Evolutionary conservation across 2,797 vertebrate species (phyloP).

Genomic region (Enteromius argenteus): DNA sequence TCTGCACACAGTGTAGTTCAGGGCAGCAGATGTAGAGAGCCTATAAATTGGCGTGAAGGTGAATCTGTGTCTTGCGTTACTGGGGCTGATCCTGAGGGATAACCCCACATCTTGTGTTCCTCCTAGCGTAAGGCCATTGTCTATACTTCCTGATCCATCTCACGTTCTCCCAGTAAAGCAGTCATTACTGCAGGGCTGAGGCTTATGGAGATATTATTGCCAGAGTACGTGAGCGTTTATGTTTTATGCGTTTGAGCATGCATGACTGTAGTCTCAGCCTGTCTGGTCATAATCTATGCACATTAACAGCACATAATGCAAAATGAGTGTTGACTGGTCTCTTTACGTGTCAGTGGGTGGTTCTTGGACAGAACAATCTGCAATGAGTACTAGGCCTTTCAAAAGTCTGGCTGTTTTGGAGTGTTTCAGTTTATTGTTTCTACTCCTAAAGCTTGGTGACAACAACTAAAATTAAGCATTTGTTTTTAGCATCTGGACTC

Average conservation of each 20-base stretch:
- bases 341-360: neutral
- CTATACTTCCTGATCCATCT: constrained; percentile 20
- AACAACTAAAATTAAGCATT: neutral
- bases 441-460: neutral
- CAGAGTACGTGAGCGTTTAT: neutral
- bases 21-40: constrained; percentile 18
- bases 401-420: neutral
- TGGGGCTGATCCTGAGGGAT: constrained; percentile 44
- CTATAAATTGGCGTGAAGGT: constrained; percentile 51
- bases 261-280: neutral
- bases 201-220: neutral
- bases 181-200: neutral
- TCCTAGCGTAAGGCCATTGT: constrained; percentile 29
- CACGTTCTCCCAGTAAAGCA: neutral
- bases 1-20: neutral
- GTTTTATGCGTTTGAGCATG: neutral
- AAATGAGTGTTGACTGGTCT: neutral
- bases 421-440: constrained; percentile 1
- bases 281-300: neutral
- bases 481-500: constrained; percentile 8
- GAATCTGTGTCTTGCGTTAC: constrained; percentile 42
- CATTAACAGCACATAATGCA: neutral
- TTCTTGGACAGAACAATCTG: neutral
- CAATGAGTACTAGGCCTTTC: neutral
- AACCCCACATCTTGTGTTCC: constrained; percentile 2